These are phyloP conservation scores for Peromyscus eremicus DNA, from an alignment of 2,797 vertebrate species.

Conservation along the genomic window DNA sequence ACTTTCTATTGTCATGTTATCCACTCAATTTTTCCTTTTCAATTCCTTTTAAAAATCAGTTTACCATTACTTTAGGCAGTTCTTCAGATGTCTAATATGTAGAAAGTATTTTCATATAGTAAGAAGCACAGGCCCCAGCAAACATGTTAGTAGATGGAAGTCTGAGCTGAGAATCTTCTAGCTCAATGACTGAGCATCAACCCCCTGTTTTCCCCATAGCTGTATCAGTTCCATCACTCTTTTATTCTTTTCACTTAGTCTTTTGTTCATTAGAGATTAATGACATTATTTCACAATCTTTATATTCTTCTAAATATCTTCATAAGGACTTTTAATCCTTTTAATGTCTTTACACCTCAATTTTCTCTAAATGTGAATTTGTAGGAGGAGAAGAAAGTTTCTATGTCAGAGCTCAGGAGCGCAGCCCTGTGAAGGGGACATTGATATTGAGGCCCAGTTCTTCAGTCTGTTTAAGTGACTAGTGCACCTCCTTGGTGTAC, in stretches of 20 bases:
- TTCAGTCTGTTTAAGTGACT: neutral
- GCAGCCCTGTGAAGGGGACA: neutral
- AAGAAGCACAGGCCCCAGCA: neutral
- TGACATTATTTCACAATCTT: neutral
- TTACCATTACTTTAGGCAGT: neutral
- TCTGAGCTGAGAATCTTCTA: neutral
- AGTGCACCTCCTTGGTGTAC: neutral
- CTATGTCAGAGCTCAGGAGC: neutral
- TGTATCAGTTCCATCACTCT: neutral
- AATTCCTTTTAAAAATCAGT: neutral
- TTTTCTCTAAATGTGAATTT: neutral
- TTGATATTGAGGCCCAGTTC: neutral
- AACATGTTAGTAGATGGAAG: neutral
- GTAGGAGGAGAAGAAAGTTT: neutral
- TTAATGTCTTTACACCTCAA: too few species aligned
- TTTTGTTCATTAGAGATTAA: slow-evolving; percentile 48
- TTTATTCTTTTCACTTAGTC: neutral
- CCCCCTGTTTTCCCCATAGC: neutral
- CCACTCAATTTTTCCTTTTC: neutral
- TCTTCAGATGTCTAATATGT: neutral
- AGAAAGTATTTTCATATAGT: neutral
- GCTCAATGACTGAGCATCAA: neutral
- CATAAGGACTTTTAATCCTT: neutral
- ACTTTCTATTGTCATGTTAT: neutral
- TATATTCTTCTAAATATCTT: neutral